phyloP scores from a whole-genome alignment of 37 sponge, comb jelly and placozoan species.

The Aplysina aerophoba region DNA sequence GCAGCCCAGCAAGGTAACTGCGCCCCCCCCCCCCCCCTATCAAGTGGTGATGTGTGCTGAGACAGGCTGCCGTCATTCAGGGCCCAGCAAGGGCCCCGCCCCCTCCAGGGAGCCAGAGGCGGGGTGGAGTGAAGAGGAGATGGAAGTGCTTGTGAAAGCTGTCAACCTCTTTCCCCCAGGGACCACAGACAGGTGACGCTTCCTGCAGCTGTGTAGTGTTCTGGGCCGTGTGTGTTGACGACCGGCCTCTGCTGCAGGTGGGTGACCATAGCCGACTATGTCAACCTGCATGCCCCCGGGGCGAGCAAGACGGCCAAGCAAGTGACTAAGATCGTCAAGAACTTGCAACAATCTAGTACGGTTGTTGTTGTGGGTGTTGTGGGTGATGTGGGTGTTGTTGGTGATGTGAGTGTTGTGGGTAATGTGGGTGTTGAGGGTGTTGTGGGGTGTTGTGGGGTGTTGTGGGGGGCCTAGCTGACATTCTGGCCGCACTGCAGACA shows the following conservation, averaged over 20 bases:
- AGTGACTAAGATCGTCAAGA: conserved; percentile 50
- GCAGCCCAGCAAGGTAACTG: conserved; percentile 4
- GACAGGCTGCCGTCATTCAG: too few relatives aligned
- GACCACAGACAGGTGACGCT: conserved; percentile 73
- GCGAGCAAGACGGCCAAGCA: conserved; percentile 55
- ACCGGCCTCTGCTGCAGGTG: conserved; percentile 39
- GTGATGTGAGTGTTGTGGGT: too few relatives aligned
- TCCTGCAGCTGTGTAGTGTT: neutral
- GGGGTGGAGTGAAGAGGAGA: conserved; percentile 79
- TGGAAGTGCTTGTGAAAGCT: conserved; percentile 89
- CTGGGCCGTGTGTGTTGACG: neutral
- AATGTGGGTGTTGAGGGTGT: conserved; percentile 10
- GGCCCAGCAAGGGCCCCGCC: too few relatives aligned
- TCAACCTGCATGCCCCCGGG: conserved; percentile 74
- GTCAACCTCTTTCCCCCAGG: conserved; percentile 93
- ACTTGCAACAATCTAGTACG: conserved; percentile 23
- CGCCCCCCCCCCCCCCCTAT: too few relatives aligned
- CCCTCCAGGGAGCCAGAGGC: too few relatives aligned
- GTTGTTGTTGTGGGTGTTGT: neutral
- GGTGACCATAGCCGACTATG: conserved; percentile 82
- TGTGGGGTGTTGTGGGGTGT: too few relatives aligned
- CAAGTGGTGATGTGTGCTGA: too few relatives aligned
- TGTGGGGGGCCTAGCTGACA: too few relatives aligned
- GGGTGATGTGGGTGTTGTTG: conserved; percentile 30
- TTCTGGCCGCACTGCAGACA: conserved; percentile 27